These are phyloP conservation scores for Dynastes maya DNA, from an alignment of 2,888 invertebrate species.

Conservation along the genomic window DNA sequence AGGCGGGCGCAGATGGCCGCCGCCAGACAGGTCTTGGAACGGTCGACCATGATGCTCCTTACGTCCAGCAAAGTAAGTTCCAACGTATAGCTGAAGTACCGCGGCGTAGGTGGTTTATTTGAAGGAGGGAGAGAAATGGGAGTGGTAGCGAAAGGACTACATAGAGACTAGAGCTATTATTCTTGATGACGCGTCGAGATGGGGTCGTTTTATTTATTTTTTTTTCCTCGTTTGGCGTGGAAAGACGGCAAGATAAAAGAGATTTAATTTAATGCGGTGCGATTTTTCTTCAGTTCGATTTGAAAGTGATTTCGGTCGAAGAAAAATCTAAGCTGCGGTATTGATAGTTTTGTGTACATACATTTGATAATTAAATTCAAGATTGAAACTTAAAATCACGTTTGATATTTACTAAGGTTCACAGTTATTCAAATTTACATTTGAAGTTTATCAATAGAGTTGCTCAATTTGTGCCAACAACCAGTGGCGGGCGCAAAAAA, in stretches of 20 bases:
- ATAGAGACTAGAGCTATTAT: not conserved
- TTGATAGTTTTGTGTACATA: too few relatives aligned
- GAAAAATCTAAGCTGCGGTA: too few relatives aligned
- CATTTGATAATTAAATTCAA: too few relatives aligned
- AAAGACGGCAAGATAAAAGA: not conserved
- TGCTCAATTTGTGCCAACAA: too few relatives aligned
- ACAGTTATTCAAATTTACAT: too few relatives aligned
- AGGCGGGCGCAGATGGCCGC: constrained; percentile 97
- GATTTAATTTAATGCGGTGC: not conserved
- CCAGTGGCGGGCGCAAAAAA: too few relatives aligned
- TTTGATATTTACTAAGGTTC: too few relatives aligned
- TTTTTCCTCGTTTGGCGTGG: not conserved
- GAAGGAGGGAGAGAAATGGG: not conserved
- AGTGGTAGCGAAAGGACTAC: too few relatives aligned
- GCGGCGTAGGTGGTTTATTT: not conserved
- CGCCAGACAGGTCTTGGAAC: constrained; percentile 94
- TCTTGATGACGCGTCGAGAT: not conserved
- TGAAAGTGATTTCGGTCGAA: too few relatives aligned
- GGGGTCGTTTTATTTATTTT: not conserved
- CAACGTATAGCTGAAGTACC: not conserved
- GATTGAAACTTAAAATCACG: too few relatives aligned
- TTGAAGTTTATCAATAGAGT: too few relatives aligned
- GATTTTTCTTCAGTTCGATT: too few relatives aligned
- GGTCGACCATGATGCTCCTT: constrained; percentile 96
- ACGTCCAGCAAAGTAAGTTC: constrained; percentile 92